These are phyloP conservation scores for Eupsittula cactorum DNA, from an alignment of 2,113 vertebrate species.

Conservation along the genomic window DNA sequence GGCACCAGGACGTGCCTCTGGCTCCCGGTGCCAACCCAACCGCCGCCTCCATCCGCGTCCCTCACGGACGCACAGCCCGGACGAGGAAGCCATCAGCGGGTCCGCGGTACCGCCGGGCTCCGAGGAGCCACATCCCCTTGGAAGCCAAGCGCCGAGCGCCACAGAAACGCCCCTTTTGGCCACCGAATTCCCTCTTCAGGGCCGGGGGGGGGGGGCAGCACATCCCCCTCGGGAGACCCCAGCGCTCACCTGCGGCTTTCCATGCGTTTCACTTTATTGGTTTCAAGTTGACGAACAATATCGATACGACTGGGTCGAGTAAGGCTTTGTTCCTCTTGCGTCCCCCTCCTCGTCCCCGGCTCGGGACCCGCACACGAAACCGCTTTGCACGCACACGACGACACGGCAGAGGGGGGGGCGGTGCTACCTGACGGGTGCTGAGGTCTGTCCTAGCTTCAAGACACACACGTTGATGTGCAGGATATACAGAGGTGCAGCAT, in stretches of 20 bases:
- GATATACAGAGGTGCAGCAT: constrained; percentile 70
- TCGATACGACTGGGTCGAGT: constrained; percentile 29
- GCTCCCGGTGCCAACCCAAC: not conserved
- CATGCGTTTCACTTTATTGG: constrained; percentile 45
- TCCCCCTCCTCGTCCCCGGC: not conserved
- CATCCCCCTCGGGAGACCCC: too few relatives aligned
- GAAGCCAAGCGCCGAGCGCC: not conserved
- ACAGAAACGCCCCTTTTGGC: not conserved
- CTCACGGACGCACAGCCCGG: too few relatives aligned
- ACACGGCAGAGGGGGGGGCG: not conserved
- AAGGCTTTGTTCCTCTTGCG: constrained; percentile 70
- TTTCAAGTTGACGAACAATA: constrained; percentile 51
- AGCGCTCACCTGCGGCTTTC: not conserved
- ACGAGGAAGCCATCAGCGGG: not conserved
- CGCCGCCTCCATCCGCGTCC: not conserved
- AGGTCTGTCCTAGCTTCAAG: constrained; percentile 62
- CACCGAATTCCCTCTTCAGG: too few relatives aligned
- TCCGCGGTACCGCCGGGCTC: not conserved
- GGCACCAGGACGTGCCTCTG: too few relatives aligned
- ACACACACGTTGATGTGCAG: constrained; percentile 56
- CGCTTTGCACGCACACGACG: not conserved
- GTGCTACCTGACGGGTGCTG: constrained; percentile 47
- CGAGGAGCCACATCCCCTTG: not conserved
- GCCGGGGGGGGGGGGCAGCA: too few relatives aligned
- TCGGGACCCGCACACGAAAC: not conserved